Percentiles rank a stretch among this genome's conserved stretches.
phyloP scores from a whole-genome alignment of 2,888 invertebrate genomes.

The Tanypteryx hageni region DNA sequence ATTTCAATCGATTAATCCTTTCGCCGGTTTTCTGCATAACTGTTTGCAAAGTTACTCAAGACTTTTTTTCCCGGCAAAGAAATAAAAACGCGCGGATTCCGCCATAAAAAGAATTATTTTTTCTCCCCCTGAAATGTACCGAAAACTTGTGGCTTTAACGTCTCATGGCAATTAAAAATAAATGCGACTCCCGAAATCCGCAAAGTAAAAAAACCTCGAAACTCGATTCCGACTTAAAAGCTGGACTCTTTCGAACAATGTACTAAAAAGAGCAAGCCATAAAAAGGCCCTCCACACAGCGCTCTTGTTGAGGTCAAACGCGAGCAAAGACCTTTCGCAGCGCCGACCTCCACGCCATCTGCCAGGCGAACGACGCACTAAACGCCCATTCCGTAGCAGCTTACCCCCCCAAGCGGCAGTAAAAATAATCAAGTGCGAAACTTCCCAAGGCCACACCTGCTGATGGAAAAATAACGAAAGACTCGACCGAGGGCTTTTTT shows the following conservation, averaged over 20 bases:
- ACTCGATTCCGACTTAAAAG: neutral
- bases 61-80: no score
- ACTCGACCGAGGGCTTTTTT: neutral
- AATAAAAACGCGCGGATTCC: no score
- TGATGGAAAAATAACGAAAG: neutral
- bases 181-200: no score
- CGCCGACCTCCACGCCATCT: slow-evolving; percentile 41
- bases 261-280: neutral
- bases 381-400: neutral
- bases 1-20: no score
- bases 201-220: neutral
- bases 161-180: no score
- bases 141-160: no score
- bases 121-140: no score
- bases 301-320: neutral
- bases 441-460: slow-evolving; percentile 59
- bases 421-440: slow-evolving; percentile 41
- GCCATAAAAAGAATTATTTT: no score
- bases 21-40: no score
- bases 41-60: no score
- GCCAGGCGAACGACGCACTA: slow-evolving; percentile 5
- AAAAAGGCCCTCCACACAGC: neutral
- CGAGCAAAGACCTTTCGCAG: slow-evolving; percentile 33
- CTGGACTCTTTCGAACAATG: neutral
- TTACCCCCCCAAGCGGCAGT: slow-evolving; percentile 14